A percentile compares a stretch with the other conserved stretches of the same genome.
Conservation (phyloP, 2,888 invertebrate genomes). For the Andrena haemorrhoa region DNA sequence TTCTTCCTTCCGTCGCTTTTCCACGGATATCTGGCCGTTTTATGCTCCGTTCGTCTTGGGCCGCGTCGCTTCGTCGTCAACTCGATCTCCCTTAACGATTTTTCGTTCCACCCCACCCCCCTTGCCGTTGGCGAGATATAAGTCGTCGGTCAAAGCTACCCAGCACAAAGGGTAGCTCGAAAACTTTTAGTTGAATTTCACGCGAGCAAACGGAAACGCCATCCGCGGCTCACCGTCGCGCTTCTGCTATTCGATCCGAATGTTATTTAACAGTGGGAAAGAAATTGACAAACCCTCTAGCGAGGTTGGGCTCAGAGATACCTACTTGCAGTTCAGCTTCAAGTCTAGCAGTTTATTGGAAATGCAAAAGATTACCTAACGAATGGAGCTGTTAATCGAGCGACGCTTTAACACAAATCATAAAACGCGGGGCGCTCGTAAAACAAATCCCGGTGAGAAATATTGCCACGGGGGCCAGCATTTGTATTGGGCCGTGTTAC, state of each 20-base stretch:
- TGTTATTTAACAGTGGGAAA: constrained; percentile 24
- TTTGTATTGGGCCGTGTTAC: constrained; percentile 28
- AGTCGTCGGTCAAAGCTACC: constrained; percentile 51
- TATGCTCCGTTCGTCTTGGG: background rate
- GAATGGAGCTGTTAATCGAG: too few relatives aligned
- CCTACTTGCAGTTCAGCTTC: too few relatives aligned
- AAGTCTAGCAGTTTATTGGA: too few relatives aligned
- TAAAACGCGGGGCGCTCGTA: background rate
- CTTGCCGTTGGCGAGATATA: constrained; percentile 32
- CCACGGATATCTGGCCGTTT: constrained; percentile 21
- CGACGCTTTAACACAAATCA: too few relatives aligned
- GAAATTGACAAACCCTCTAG: constrained; percentile 20
- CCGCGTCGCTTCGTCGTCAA: background rate
- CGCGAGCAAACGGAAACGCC: constrained; percentile 22
- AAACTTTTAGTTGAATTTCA: constrained; percentile 51
- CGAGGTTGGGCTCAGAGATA: background rate
- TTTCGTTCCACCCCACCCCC: constrained; percentile 23
- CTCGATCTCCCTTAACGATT: constrained; percentile 44
- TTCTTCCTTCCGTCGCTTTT: constrained; percentile 16
- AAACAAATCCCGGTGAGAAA: constrained; percentile 31
- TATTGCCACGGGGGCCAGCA: constrained; percentile 5
- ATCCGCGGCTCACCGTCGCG: background rate
- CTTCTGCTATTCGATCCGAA: background rate
- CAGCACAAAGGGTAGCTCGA: constrained; percentile 36
- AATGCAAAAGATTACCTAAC: background rate